These are phyloP conservation scores for Morpho achilles DNA, from an alignment of 2,888 invertebrate species.

Conservation along the genomic window DNA sequence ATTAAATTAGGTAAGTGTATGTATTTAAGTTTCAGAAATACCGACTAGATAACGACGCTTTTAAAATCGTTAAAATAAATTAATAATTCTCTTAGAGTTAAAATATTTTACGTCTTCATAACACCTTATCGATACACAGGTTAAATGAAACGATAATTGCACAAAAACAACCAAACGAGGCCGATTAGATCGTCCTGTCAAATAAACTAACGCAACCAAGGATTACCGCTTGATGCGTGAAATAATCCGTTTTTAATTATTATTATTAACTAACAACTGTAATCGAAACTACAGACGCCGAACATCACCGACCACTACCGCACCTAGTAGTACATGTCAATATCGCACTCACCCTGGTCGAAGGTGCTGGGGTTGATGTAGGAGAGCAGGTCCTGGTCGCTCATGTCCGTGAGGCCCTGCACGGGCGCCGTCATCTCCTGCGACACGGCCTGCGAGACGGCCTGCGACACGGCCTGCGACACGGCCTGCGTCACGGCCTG, in stretches of 20 bases:
- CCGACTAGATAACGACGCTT: constrained; percentile 1
- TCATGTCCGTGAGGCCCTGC: constrained; percentile 89
- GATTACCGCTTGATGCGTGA: not conserved
- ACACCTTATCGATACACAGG: not conserved
- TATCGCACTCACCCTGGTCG: constrained; percentile 84
- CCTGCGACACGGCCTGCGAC: constrained; percentile 69
- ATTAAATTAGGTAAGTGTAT: not conserved
- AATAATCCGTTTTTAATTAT: too few relatives aligned
- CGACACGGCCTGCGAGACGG: constrained; percentile 69
- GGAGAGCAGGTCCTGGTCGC: constrained; percentile 91
- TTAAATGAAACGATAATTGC: too few relatives aligned
- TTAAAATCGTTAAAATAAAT: not conserved
- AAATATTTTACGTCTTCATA: not conserved
- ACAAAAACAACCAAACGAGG: not conserved
- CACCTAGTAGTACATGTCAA: constrained; percentile 32
- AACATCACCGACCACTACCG: too few relatives aligned
- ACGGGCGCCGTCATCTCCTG: constrained; percentile 81
- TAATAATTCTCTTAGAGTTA: not conserved
- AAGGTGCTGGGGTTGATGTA: constrained; percentile 95
- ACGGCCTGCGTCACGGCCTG: constrained; percentile 72
- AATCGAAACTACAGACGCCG: too few relatives aligned
- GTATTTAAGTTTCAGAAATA: not conserved
- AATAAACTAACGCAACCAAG: not conserved
- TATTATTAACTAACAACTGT: too few relatives aligned
- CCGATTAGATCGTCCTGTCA: not conserved